These are phyloP conservation scores for Matsumyia berberina DNA, from an alignment of 2,888 invertebrate species.

Conservation along the genomic window DNA sequence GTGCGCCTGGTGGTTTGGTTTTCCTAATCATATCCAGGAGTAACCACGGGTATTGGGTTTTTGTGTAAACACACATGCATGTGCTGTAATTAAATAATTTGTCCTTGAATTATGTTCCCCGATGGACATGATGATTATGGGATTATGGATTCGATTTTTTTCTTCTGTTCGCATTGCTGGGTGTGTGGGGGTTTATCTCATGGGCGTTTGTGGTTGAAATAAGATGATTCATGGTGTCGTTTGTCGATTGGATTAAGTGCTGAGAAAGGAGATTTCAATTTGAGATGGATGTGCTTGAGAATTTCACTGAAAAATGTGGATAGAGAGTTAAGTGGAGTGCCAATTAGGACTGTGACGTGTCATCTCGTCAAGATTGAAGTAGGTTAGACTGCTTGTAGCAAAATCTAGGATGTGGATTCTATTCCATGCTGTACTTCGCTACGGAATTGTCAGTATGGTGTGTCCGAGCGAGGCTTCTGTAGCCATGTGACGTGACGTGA, in stretches of 20 bases:
- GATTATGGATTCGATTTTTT: constrained; percentile 34
- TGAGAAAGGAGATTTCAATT: not conserved
- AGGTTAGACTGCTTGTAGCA: no score
- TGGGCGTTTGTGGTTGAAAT: constrained; percentile 78
- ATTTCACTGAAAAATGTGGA: not conserved
- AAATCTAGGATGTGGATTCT: no score
- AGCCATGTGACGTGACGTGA: no score
- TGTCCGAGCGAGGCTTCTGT: no score
- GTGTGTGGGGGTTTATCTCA: constrained; percentile 41
- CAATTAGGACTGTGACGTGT: no score
- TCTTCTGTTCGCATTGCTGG: no score
- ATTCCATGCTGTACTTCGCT: no score
- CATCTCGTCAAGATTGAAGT: no score
- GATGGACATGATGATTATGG: constrained; percentile 51
- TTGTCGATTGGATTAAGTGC: constrained; percentile 16
- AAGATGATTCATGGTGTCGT: constrained; percentile 76
- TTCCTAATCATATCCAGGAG: constrained; percentile 41
- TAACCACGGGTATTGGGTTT: constrained; percentile 29
- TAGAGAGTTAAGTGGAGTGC: not conserved
- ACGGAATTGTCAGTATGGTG: no score
- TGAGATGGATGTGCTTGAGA: not conserved
- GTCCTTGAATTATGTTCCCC: constrained; percentile 60
- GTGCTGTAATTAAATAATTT: constrained; percentile 66
- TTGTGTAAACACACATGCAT: constrained; percentile 16
- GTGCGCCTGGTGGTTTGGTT: constrained; percentile 18